Conservation (phyloP, 2,888 invertebrate genomes). For the Stenoptilia bipunctidactyla region DNA sequence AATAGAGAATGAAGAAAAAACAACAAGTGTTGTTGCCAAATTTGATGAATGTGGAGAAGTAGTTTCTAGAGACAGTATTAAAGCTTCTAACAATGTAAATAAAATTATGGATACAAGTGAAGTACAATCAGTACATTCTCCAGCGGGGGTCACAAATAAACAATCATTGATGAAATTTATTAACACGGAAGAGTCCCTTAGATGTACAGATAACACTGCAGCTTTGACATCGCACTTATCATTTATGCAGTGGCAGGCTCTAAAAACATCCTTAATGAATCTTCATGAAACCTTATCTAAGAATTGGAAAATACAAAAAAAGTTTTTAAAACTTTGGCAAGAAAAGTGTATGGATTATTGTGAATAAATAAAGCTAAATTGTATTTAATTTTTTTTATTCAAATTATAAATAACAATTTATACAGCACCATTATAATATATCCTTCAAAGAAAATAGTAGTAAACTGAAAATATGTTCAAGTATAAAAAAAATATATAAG, state of each 20-base stretch:
- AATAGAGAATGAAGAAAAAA: slow-evolving; percentile 8
- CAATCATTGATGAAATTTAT: slow-evolving; percentile 37
- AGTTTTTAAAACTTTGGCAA: slow-evolving; percentile 50
- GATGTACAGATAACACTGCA: slow-evolving; percentile 30
- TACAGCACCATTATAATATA: slow-evolving; percentile 47
- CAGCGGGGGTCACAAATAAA: slow-evolving; percentile 32
- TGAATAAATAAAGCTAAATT: slow-evolving; percentile 22
- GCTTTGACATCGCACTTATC: slow-evolving; percentile 53
- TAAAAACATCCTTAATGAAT: slow-evolving; percentile 44
- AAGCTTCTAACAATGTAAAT: slow-evolving; percentile 16
- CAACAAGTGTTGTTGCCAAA: slow-evolving; percentile 9
- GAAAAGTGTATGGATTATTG: slow-evolving; percentile 49
- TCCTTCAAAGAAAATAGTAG: slow-evolving; percentile 16
- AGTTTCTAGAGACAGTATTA: slow-evolving; percentile 32
- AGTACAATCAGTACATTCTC: slow-evolving; percentile 22
- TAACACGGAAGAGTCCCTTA: slow-evolving; percentile 37
- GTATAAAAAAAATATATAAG: slow-evolving; percentile 1
- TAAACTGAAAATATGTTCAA: slow-evolving; percentile 10
- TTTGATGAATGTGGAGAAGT: slow-evolving; percentile 29
- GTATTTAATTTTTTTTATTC: too few relatives aligned
- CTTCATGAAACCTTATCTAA: slow-evolving; percentile 24
- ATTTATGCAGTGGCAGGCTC: slow-evolving; percentile 68
- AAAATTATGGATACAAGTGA: slow-evolving; percentile 3
- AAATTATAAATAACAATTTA: slow-evolving; percentile 14
- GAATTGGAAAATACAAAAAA: slow-evolving; percentile 43